Evolutionary conservation across 2,797 vertebrate genomes (phyloP).

Genomic region (Carcharodon carcharias): DNA sequence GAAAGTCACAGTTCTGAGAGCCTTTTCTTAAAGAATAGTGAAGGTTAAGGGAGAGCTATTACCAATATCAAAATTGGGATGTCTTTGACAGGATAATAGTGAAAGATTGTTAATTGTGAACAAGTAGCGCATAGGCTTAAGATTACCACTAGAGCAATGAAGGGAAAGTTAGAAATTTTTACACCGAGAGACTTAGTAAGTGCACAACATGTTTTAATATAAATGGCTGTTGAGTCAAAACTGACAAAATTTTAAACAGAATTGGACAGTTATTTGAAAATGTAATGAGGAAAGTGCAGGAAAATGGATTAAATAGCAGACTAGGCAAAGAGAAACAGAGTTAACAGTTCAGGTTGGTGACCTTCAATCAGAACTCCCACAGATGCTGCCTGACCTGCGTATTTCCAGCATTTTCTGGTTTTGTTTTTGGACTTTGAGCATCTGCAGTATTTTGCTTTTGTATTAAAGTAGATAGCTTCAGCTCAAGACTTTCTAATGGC

Average conservation of each 20-base stretch:
- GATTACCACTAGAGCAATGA: background rate
- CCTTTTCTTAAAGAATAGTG: background rate
- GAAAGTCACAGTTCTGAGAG: background rate
- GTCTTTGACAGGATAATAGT: background rate
- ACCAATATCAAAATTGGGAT: background rate
- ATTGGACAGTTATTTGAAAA: background rate
- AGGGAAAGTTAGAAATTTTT: background rate
- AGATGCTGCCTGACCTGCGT: background rate
- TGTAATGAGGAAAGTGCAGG: background rate
- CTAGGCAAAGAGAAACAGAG: background rate
- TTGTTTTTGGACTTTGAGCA: background rate
- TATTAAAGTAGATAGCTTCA: background rate
- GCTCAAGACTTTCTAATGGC: background rate
- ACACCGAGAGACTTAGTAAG: background rate
- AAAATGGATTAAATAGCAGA: background rate
- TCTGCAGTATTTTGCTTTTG: background rate
- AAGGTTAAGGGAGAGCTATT: background rate
- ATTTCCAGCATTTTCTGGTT: background rate
- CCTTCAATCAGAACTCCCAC: background rate
- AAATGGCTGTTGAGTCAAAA: background rate
- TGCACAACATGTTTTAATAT: background rate
- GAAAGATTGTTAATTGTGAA: background rate
- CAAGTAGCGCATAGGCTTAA: background rate
- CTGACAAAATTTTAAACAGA: background rate
- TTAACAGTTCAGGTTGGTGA: background rate